phyloP scores from a whole-genome alignment of 2,113 vertebrate species.

The Anseranas semipalmata region DNA sequence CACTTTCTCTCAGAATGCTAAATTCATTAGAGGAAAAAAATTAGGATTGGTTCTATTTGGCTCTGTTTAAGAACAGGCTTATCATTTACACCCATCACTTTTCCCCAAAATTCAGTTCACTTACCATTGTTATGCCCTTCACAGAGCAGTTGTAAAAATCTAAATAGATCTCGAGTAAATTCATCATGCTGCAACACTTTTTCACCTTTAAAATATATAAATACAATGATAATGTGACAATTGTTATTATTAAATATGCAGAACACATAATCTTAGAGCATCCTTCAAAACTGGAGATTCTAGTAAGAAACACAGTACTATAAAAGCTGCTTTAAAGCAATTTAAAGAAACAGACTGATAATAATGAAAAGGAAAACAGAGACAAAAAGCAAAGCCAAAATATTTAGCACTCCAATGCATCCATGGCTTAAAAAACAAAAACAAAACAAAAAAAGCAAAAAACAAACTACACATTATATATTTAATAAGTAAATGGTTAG shows the following conservation, averaged over 20 bases:
- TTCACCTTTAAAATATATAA: conserved; percentile 87
- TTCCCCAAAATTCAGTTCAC: conserved; percentile 34
- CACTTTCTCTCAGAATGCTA: not conserved
- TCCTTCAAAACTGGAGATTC: conserved; percentile 24
- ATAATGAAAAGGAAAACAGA: conserved; percentile 41
- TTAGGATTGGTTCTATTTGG: not conserved
- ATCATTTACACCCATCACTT: not conserved
- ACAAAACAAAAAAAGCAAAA: not conserved
- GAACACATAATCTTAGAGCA: conserved; percentile 40
- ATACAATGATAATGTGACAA: conserved; percentile 59
- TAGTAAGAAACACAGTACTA: conserved; percentile 34
- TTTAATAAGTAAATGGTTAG: conserved; percentile 63
- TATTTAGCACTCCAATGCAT: conserved; percentile 61
- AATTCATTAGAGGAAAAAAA: not conserved
- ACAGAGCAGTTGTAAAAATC: conserved; percentile 97
- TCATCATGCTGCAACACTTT: conserved; percentile 98
- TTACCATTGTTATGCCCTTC: conserved; percentile 98
- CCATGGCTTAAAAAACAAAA: conserved; percentile 41
- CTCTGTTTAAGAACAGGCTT: not conserved
- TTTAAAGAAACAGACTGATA: conserved; percentile 54
- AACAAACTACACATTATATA: conserved; percentile 42
- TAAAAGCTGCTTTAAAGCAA: conserved; percentile 49
- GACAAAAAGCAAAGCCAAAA: conserved; percentile 65
- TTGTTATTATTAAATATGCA: conserved; percentile 14
- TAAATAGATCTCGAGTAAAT: conserved; percentile 95